These are phyloP conservation scores for Cervus canadensis DNA, from an alignment of 2,113 vertebrate genomes.

Conservation along the genomic window DNA sequence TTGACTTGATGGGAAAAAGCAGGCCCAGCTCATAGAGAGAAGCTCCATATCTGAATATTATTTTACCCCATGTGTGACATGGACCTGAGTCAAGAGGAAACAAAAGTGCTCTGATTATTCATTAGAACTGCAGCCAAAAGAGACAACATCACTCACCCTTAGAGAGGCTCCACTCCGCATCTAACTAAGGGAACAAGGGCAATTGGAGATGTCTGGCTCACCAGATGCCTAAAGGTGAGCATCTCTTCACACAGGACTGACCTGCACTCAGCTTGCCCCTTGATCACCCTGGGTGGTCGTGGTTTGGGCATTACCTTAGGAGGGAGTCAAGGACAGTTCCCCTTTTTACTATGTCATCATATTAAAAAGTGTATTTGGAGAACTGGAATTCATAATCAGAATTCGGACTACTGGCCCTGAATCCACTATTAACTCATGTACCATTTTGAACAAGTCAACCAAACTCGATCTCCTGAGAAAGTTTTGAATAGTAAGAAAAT, in stretches of 20 bases:
- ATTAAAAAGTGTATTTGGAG: neutral
- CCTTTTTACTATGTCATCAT: neutral
- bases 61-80: conserved; percentile 44
- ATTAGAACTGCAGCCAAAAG: neutral
- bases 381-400: neutral
- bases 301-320: neutral
- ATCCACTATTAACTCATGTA: neutral
- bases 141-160: neutral
- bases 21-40: conserved; percentile 66
- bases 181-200: neutral
- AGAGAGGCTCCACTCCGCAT: neutral
- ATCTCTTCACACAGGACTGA: too few species aligned
- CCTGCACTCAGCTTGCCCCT: rapidly evolving
- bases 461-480: neutral
- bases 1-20: conserved; percentile 67
- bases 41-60: conserved; percentile 24
- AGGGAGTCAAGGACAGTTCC: neutral
- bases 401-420: neutral
- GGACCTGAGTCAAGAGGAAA: conserved; percentile 52
- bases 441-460: neutral
- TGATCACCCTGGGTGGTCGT: neutral
- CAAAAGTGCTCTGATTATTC: neutral
- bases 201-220: too few species aligned
- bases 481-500: neutral
- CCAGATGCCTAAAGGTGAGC: neutral